phyloP scores from a whole-genome alignment of 2,113 vertebrate species.

The Hyperopisus bebe region DNA sequence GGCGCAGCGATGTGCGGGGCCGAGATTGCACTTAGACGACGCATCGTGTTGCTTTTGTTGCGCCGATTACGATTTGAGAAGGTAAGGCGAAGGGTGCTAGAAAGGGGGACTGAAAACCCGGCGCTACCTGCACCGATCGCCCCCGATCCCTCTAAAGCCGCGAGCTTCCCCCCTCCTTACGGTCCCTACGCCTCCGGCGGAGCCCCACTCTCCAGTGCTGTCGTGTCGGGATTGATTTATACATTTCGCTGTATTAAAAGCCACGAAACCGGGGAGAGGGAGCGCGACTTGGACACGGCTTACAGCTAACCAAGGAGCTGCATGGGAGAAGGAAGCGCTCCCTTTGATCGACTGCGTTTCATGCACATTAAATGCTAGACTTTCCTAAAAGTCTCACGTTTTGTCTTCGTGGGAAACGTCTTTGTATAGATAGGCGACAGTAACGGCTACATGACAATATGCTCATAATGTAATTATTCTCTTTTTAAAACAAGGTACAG shows the following conservation, averaged over 20 bases:
- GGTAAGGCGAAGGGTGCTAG: slow-evolving; percentile 21
- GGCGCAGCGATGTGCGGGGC: slow-evolving; percentile 55
- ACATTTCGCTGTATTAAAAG: slow-evolving; percentile 10
- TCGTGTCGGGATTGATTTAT: slow-evolving; percentile 4
- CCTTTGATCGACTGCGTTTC: background rate
- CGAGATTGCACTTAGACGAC: slow-evolving; percentile 57
- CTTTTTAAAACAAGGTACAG: background rate
- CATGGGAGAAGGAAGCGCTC: slow-evolving; percentile 9
- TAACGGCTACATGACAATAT: background rate
- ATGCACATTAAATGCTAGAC: background rate
- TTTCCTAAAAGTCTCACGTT: background rate
- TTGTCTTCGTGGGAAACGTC: slow-evolving; percentile 26
- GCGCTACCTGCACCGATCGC: background rate
- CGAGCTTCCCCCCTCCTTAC: background rate
- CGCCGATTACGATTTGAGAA: slow-evolving; percentile 32
- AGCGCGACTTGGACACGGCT: slow-evolving; percentile 32
- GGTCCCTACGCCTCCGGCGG: background rate
- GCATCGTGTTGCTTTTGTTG: slow-evolving; percentile 38
- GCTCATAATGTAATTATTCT: background rate
- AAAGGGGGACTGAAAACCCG: background rate
- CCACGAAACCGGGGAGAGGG: background rate
- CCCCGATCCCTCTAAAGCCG: background rate
- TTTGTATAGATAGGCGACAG: background rate
- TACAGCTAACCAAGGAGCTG: background rate
- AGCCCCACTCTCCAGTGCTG: background rate